Base-by-base conservation (phyloP, 1,140 invertebrate genomes). In the Cydia amplana region DNA sequence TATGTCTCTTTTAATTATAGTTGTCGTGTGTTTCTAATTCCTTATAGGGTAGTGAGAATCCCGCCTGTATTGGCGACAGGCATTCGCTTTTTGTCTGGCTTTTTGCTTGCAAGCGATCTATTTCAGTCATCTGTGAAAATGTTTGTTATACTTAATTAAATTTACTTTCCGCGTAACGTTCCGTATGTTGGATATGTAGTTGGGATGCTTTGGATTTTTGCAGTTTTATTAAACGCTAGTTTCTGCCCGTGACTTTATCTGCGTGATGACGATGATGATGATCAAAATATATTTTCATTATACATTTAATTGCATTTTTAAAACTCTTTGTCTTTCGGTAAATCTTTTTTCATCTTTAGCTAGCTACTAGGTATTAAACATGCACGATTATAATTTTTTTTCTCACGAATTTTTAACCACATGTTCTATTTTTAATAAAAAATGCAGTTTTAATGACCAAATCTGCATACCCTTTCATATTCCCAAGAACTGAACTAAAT, bases 401-500 rank as follows among this genome's bases (percentile, higher is more conserved):
- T 67, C 23, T 7, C 28, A 67, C 28, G 28, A 32, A 4, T 36
- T 36, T 9, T 28, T 16, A 32, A 67, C 14, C 28, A 67, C 28
- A 36, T 7, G 18, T 32, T 32, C 10, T 32, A 28, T 32, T 32
- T 70, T 70, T n/a, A 36, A 70, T 40, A 40, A 36, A 36, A 70
- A 70, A 70, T 70, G 28, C n/a, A 25, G 9, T 70, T 70, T 70
- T 70, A 70, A 70, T 36, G n/a, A 70, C 32, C 28, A 70, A n/a
- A 70, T 70, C n/a, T 36, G 65, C 32, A 70, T 36, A 20, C n/a
- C 25, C 25, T 40, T 78, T 65, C 43, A 74, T 7, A 51, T 51
- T 1, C n/a, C 49, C 55, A 77, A 83, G 80, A 85, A 88, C 78
- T 85, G 84, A 83, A 73, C 78, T 82, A 85, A 87, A 82, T 75